Conservation (phyloP, 2,797 vertebrate genomes). For the Phaenicophaeus curvirostris region DNA sequence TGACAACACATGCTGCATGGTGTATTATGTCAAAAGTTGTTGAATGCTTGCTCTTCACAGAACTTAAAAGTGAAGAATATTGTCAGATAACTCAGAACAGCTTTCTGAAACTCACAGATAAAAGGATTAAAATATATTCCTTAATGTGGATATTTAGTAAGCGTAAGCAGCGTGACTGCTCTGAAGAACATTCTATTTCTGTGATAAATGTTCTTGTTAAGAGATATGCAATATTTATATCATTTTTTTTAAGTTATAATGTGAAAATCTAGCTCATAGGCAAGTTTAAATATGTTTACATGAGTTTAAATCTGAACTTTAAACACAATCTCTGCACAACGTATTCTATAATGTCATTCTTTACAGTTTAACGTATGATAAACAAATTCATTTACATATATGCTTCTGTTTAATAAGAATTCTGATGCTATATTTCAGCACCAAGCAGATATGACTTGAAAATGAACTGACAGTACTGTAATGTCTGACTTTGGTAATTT, state of each 20-base stretch:
- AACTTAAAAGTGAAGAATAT: background rate
- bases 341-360: background rate
- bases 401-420: background rate
- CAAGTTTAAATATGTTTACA: background rate
- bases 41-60: background rate
- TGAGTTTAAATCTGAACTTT: background rate
- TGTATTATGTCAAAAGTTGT: conserved; percentile 10
- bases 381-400: background rate
- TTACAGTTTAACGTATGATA: background rate
- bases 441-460: background rate
- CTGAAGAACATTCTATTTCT: conserved; percentile 12
- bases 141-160: conserved; percentile 2
- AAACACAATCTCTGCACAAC: background rate
- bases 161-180: background rate
- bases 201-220: background rate
- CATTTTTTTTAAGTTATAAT: background rate
- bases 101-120: conserved; percentile 30
- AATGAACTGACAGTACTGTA: background rate
- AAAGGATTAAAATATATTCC: background rate
- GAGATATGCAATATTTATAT: background rate
- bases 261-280: background rate
- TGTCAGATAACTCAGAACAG: background rate
- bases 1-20: background rate
- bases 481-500: background rate
- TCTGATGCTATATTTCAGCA: background rate